Evolutionary conservation across 2,888 invertebrate genomes (phyloP).

Genomic region (Tinea pellionella): DNA sequence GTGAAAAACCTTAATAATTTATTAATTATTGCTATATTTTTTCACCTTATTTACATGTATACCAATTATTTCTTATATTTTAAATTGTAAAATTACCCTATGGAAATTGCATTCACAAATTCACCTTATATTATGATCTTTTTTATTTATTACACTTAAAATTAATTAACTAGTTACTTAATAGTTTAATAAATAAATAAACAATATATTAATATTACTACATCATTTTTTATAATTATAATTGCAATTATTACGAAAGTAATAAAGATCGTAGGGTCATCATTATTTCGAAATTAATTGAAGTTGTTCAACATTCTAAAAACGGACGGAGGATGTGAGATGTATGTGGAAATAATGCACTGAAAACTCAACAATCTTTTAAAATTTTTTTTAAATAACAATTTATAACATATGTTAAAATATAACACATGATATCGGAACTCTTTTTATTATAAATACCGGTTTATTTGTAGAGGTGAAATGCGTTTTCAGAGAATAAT

Average conservation of each 20-base stretch:
- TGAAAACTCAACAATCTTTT: too few relatives aligned
- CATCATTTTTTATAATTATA: constrained; percentile 20
- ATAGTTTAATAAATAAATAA: constrained; percentile 63
- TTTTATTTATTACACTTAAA: constrained; percentile 25
- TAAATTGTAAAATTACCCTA: constrained; percentile 32
- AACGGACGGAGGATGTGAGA: not conserved
- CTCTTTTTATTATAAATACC: too few relatives aligned
- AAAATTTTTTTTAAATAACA: too few relatives aligned
- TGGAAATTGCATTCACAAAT: constrained; percentile 51
- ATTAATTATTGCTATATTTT: too few relatives aligned
- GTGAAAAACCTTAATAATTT: too few relatives aligned
- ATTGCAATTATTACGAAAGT: not conserved
- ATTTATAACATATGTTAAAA: too few relatives aligned
- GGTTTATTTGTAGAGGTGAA: too few relatives aligned
- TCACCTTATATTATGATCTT: constrained; percentile 31
- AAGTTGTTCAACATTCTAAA: not conserved
- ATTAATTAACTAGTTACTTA: constrained; percentile 40
- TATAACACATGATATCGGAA: too few relatives aligned
- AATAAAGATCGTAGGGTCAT: not conserved
- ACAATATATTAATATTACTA: constrained; percentile 45
- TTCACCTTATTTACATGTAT: not conserved
- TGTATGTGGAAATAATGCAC: too few relatives aligned
- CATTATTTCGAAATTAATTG: too few relatives aligned
- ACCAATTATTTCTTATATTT: not conserved
- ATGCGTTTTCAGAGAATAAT: too few relatives aligned